Base-by-base conservation (phyloP, 30 jellyfish, hydroid and myxozoan genomes). In the Aurelia aurita complex sp. Pacific region DNA sequence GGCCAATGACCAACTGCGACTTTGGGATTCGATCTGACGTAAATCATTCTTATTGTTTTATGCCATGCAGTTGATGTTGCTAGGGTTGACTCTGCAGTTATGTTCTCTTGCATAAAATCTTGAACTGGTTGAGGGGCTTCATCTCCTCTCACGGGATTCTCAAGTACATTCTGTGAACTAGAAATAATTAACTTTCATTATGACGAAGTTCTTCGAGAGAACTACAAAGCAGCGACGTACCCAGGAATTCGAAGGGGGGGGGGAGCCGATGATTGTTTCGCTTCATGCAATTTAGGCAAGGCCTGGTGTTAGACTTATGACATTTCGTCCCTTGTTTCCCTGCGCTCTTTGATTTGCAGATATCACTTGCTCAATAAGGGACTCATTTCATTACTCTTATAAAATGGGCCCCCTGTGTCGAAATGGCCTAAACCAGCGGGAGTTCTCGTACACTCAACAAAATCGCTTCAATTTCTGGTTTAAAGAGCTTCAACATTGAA, bases 1-100 rank as follows among this genome's bases (percentile, higher is more conserved):
- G 99, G 99, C 99, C 99, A 95, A 61, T 95, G 99, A 32, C 99
- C 97, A 66, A 90, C 96, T 63, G 91, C 92, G 38, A 92, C 97
- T 72, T 89, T 95, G 15, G 94, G 91, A 62, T 85, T 87, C 40
- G 97, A 83, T 18, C 97, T 84, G 60, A 95, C 98, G 76, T 74
- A 95, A 18, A 95, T 95, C 99, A 95, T 89, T 80, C 95, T 73
- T 29, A 96, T 46, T 54, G 97, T 96, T 42, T 74, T 89, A 18
- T 90, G 97, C 99, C 99, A 95, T 32, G 96, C 77, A 6, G 97
- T 86, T 51, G 98, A 89, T n/a, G 71, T 16, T 63, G 89, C 78
- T 34, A 73, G 52, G 7, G 99, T 81, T 0, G 97, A 54, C 18
- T 82, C 93, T 15, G 75, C 69, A 68, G 74, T 83, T 18, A 76